Conservation (phyloP, 2,113 vertebrate species). For the Larimichthys polyactis region DNA sequence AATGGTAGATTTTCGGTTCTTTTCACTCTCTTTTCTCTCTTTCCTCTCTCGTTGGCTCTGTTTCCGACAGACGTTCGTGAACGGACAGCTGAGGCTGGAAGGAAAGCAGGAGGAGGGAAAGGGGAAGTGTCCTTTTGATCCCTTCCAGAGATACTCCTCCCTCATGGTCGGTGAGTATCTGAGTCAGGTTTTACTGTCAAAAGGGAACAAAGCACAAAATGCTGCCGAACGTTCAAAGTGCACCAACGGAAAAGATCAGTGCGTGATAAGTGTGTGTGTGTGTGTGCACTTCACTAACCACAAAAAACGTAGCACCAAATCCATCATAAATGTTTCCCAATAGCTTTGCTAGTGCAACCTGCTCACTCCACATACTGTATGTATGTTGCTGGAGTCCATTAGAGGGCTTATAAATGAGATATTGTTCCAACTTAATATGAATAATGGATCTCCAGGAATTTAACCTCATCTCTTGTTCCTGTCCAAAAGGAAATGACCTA, state of each 20-base stretch:
- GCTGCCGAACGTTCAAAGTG: conserved; percentile 29
- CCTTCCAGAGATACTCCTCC: conserved; percentile 82
- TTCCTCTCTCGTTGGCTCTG: conserved; percentile 21
- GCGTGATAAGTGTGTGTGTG: conserved; percentile 14
- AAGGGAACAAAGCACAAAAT: conserved; percentile 25
- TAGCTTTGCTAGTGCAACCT: not conserved
- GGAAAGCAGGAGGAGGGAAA: conserved; percentile 82
- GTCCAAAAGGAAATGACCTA: conserved; percentile 83
- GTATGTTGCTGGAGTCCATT: conserved; percentile 11
- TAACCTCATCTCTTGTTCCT: conserved; percentile 45
- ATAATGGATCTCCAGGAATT: conserved; percentile 61
- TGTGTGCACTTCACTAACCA: not conserved
- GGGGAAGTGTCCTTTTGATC: conserved; percentile 87
- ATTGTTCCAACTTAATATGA: conserved; percentile 41
- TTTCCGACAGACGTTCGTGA: conserved; percentile 74
- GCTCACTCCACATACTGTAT: not conserved
- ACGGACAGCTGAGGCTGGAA: conserved; percentile 77
- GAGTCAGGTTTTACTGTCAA: conserved; percentile 24
- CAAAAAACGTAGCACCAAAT: not conserved
- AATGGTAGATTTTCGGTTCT: not conserved
- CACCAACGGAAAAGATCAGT: conserved; percentile 29
- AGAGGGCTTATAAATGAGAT: conserved; percentile 17
- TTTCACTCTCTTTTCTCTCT: not conserved
- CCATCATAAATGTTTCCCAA: not conserved
- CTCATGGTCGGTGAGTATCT: conserved; percentile 84